phyloP scores from a whole-genome alignment of 35 echinoderm and acorn worm species.

The Heliocidaris tuberculata region DNA sequence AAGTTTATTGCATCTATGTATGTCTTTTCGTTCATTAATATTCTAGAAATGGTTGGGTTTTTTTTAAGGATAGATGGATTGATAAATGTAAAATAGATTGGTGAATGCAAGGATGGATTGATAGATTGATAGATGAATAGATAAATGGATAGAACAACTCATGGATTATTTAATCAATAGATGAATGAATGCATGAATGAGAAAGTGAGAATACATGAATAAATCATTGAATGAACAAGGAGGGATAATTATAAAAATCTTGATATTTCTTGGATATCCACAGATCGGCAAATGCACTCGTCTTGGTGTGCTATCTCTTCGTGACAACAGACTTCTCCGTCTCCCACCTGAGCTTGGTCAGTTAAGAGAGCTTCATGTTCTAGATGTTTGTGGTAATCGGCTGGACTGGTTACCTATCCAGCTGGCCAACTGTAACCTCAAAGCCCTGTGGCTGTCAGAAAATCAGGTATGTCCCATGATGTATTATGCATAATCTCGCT shows the following conservation, averaged over 20 bases:
- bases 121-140: no score
- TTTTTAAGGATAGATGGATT: no score
- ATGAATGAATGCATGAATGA: no score
- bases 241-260: no score
- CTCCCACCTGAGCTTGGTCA: constrained; percentile 88
- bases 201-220: no score
- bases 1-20: not conserved
- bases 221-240: no score
- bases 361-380: constrained; percentile 89
- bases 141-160: no score
- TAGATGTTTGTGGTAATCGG: constrained; percentile 87
- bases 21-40: not conserved
- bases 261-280: not conserved
- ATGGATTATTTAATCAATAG: no score
- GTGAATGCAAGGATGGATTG: no score
- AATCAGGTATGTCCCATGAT: constrained; percentile 80
- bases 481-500: not conserved
- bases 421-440: constrained; percentile 95
- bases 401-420: constrained; percentile 89
- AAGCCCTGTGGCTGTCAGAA: constrained; percentile 92
- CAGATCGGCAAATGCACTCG: constrained; percentile 85
- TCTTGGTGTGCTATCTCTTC: constrained; percentile 83
- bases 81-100: no score
- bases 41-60: no score
- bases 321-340: constrained; percentile 82